Evolutionary conservation across 2,888 invertebrate species (phyloP).

Genomic region (Cacoxenus indagator): DNA sequence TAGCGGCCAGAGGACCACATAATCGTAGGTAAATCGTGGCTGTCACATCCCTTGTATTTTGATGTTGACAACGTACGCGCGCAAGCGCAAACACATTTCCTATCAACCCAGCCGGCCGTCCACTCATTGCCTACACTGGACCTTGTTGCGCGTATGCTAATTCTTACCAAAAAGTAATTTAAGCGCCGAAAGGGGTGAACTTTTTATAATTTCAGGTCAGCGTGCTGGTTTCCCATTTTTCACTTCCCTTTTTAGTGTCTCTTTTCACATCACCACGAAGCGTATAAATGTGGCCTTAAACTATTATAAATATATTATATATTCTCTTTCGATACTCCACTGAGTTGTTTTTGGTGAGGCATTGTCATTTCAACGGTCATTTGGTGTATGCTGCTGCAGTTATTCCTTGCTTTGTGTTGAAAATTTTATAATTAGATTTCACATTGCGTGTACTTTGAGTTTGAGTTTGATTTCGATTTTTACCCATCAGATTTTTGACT

Average conservation of each 20-base stretch:
- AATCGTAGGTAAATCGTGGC: conserved; percentile 11
- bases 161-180: background rate
- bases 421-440: conserved; percentile 17
- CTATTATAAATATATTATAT: conserved; percentile 43
- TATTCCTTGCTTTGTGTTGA: no score
- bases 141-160: no score
- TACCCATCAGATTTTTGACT: no score
- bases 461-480: no score
- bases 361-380: conserved; percentile 32
- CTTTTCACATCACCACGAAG: no score
- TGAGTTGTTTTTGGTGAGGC: no score
- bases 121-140: no score
- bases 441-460: background rate
- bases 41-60: conserved; percentile 30
- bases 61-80: conserved; percentile 38
- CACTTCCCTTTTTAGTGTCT: conserved; percentile 17
- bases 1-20: conserved; percentile 42
- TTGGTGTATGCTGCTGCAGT: background rate
- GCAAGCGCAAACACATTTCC: no score
- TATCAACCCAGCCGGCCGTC: no score
- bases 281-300: conserved; percentile 50
- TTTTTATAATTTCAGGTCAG: conserved; percentile 60
- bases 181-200: conserved; percentile 30
- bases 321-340: no score
- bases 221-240: conserved; percentile 32